Conservation (phyloP, 2,888 invertebrate species). For the Drosophila birchii region DNA sequence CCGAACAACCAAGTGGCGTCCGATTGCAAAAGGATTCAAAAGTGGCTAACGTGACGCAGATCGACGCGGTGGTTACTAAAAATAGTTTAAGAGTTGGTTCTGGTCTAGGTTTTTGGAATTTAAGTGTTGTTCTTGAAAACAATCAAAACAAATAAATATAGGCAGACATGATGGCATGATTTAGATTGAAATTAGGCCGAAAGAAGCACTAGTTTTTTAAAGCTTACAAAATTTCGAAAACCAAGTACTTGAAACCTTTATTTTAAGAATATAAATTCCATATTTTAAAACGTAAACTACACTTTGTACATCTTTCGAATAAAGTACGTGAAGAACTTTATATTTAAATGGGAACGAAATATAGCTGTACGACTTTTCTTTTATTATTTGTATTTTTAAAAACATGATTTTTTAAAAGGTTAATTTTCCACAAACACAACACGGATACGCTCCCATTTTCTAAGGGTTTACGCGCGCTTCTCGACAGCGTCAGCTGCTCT, state of each 20-base stretch:
- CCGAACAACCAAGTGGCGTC: constrained; percentile 26
- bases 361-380: no score
- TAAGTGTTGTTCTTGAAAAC: neutral
- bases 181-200: neutral
- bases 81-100: constrained; percentile 7
- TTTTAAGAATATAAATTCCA: no score
- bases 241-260: no score
- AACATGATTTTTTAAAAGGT: neutral
- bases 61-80: constrained; percentile 9
- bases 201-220: no score
- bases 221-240: no score
- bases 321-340: neutral
- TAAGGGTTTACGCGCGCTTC: constrained; percentile 63
- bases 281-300: neutral
- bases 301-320: neutral
- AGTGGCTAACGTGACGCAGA: constrained; percentile 36
- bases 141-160: neutral
- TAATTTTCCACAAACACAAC: neutral
- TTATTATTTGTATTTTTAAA: no score
- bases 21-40: constrained; percentile 1
- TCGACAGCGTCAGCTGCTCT: constrained; percentile 64
- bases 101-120: neutral
- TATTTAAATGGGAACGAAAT: no score
- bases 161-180: accelerated
- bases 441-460: constrained; percentile 11